These are phyloP conservation scores for Aegotheles bennettii DNA, from an alignment of 2,113 vertebrate genomes.

Conservation along the genomic window DNA sequence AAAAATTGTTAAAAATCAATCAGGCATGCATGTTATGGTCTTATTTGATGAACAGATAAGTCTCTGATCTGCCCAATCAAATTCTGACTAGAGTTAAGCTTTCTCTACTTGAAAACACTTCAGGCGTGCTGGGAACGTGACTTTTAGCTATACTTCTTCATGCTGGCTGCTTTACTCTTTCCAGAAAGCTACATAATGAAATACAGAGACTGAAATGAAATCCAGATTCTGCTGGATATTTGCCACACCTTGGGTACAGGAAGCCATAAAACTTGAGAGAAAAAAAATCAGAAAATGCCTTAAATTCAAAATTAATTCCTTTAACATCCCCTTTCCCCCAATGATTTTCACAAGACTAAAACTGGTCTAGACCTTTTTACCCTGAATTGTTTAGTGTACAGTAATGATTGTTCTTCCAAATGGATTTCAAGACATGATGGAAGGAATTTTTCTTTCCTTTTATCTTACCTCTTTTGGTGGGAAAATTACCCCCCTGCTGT, in stretches of 20 bases:
- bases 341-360: neutral
- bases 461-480: constrained; percentile 30
- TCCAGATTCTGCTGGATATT: neutral
- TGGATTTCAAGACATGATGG: neutral
- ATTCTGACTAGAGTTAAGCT: neutral
- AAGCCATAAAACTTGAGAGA: neutral
- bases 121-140: neutral
- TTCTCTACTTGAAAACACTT: neutral
- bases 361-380: neutral
- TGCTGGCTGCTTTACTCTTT: neutral
- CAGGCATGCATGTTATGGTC: neutral
- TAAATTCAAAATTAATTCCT: neutral
- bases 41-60: neutral
- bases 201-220: neutral
- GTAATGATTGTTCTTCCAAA: neutral
- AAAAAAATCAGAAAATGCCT: neutral
- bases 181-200: neutral
- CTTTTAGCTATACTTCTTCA: neutral
- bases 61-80: neutral
- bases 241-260: neutral
- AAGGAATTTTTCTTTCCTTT: constrained; percentile 55
- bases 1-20: neutral
- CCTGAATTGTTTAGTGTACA: neutral
- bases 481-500: constrained; percentile 43
- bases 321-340: neutral